Base-by-base conservation (phyloP, 2,888 invertebrate species). In the Oscheius sp. region DNA sequence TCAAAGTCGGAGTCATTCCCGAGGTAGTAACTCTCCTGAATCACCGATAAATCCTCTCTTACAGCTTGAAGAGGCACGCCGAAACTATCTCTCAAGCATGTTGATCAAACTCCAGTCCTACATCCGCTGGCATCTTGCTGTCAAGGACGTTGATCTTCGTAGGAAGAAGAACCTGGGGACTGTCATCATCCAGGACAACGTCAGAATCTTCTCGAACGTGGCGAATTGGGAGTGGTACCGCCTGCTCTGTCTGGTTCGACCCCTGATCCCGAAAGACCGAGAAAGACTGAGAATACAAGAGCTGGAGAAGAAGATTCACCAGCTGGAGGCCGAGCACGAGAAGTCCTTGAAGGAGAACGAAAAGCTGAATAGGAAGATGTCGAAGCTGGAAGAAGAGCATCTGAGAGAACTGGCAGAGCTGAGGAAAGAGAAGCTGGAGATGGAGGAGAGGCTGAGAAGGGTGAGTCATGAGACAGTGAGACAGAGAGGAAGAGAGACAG, bases 1-100 rank as follows among this genome's bases (percentile, higher is more conserved):
- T 84, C 62, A 86, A 85, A 60, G 86, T 85, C 35, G 88, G 88
- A 70, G 79, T 88, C 13, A 74, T 88, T 51, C 84, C 87, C 9
- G 85, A 87, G 74, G 83, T 83, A 51, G n/a, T 76, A 29, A 5
- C 4, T 13, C 9, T 21, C 47, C 11, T n/a, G 21, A 63, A 32
- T 21, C 21, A n/a, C 21, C 42, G 48, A 48, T 35, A 75, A 33
- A 60, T 4, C 11, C 11, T 32, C 33, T 10, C n/a, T 74, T 65
- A 66, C 68, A 79, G 73, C 57, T 83, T 53, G 83, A 83, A 70
- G 58, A 75, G 32, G 73, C 72, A 51, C 55, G 82, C 37, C 77
- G 77, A 58, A 74, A 80, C 11, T 73, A 76, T 51, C 76, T 80
- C 35, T 76, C 78, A 1, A 55, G 32, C 50, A 73, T 65, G 63